Evolutionary conservation across 2,888 invertebrate species (phyloP).

Genomic region (Periphyllus acericola): DNA sequence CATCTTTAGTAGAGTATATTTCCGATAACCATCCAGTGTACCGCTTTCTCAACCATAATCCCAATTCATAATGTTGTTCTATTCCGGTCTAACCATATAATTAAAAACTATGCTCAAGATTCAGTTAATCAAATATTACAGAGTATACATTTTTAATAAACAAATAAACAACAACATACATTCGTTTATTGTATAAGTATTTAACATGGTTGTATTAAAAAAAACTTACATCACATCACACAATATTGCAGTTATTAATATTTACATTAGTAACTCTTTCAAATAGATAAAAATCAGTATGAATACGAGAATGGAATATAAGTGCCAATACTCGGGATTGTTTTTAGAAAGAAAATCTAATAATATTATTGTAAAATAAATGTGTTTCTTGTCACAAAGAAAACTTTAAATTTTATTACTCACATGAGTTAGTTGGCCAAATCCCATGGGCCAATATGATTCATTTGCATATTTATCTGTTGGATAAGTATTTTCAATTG

Average conservation of each 20-base stretch:
- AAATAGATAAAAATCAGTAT: too few relatives aligned
- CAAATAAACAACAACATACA: background rate
- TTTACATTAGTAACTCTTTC: too few relatives aligned
- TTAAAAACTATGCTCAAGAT: background rate
- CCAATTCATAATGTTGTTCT: slow-evolving; percentile 73
- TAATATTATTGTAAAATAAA: background rate
- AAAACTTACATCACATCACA: too few relatives aligned
- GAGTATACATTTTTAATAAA: background rate
- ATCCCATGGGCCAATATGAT: slow-evolving; percentile 84
- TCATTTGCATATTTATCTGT: slow-evolving; percentile 81
- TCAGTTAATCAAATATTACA: background rate
- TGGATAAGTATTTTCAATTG: slow-evolving; percentile 82
- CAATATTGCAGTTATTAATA: too few relatives aligned
- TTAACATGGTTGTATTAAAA: too few relatives aligned
- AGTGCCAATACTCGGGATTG: background rate
- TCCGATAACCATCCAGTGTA: slow-evolving; percentile 74
- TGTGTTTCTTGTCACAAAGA: background rate
- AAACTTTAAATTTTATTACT: slow-evolving; percentile 65
- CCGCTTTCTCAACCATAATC: slow-evolving; percentile 73
- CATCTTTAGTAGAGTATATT: slow-evolving; percentile 72
- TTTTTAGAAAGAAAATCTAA: background rate
- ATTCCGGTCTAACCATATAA: slow-evolving; percentile 72
- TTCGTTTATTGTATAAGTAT: too few relatives aligned
- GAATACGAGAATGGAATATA: too few relatives aligned
- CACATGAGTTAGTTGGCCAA: slow-evolving; percentile 89